phyloP scores from a whole-genome alignment of 2,113 vertebrate genomes.

The Dicrurus megarhynchus region DNA sequence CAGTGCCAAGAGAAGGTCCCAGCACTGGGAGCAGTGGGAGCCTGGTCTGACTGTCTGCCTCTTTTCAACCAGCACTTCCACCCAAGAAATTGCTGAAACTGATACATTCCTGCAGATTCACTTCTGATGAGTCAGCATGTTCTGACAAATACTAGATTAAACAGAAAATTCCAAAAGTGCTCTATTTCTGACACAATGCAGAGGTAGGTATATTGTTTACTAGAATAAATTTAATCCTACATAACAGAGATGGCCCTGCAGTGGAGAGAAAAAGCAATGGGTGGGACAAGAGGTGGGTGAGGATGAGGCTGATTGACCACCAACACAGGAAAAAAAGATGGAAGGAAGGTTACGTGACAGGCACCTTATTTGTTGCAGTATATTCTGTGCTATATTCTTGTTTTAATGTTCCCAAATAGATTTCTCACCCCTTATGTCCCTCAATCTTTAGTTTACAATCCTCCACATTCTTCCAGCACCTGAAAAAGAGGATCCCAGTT shows the following conservation, averaged over 20 bases:
- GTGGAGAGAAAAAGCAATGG: background rate
- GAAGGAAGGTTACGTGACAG: background rate
- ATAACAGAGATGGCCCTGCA: background rate
- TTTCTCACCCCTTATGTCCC: background rate
- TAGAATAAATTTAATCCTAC: background rate
- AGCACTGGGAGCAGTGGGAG: background rate
- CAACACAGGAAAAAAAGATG: background rate
- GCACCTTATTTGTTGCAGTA: background rate
- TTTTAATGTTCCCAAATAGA: background rate
- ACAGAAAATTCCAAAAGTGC: slow-evolving; percentile 4
- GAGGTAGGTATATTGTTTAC: background rate
- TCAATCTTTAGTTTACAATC: background rate
- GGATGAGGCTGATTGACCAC: background rate
- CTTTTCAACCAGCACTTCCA: background rate
- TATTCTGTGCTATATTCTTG: background rate
- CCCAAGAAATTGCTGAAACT: background rate
- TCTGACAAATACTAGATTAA: slow-evolving; percentile 21
- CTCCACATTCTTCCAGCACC: background rate
- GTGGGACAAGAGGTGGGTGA: background rate
- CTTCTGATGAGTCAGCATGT: background rate
- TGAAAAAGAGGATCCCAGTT: background rate
- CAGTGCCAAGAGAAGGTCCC: background rate
- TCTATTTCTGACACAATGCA: background rate
- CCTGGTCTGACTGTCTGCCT: background rate
- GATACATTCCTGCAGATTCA: background rate